A percentile compares a stretch with the other conserved stretches of the same genome.
These are phyloP conservation scores for Camponotus floridanus DNA, from an alignment of 1,140 invertebrate species.

Conservation along the genomic window DNA sequence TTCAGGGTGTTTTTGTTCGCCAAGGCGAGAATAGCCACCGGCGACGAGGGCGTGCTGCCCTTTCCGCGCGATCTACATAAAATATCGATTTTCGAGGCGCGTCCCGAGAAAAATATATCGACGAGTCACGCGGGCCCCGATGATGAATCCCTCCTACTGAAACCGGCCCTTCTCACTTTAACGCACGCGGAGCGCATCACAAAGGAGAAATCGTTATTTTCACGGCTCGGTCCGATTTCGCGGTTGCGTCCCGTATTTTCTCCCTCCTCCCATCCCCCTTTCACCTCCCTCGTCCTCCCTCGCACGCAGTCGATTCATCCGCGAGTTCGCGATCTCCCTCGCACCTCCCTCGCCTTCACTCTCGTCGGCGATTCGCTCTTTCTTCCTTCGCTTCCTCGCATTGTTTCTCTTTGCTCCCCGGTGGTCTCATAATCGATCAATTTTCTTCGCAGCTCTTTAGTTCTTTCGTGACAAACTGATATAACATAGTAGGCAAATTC, in stretches of 20 bases:
- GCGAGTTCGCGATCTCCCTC: constrained; percentile 45
- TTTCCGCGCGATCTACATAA: constrained; percentile 81
- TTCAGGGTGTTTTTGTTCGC: constrained; percentile 70
- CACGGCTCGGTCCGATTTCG: constrained; percentile 80
- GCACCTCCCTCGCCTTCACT: background rate
- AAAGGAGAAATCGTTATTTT: constrained; percentile 83
- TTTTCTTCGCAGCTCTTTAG: background rate
- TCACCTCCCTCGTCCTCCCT: constrained; percentile 37
- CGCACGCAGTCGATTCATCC: constrained; percentile 40
- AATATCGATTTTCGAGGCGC: constrained; percentile 76
- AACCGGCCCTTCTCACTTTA: constrained; percentile 73
- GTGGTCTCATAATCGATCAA: constrained; percentile 32
- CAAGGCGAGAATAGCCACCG: constrained; percentile 72
- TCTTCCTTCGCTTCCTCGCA: constrained; percentile 1
- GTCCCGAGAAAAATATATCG: constrained; percentile 75
- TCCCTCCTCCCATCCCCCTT: background rate
- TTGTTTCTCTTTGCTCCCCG: background rate
- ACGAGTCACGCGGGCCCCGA: constrained; percentile 77
- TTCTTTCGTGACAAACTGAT: background rate
- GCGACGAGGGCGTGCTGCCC: constrained; percentile 75
- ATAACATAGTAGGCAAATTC: background rate
- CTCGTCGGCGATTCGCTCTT: constrained; percentile 48
- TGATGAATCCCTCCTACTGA: constrained; percentile 56
- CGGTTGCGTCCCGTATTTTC: constrained; percentile 77
- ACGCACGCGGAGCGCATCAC: constrained; percentile 69